Percentiles rank a stretch among this genome's conserved stretches.
These are phyloP conservation scores for Ctenosaura bakeri DNA, from an alignment of 2,797 vertebrate genomes.

Conservation along the genomic window DNA sequence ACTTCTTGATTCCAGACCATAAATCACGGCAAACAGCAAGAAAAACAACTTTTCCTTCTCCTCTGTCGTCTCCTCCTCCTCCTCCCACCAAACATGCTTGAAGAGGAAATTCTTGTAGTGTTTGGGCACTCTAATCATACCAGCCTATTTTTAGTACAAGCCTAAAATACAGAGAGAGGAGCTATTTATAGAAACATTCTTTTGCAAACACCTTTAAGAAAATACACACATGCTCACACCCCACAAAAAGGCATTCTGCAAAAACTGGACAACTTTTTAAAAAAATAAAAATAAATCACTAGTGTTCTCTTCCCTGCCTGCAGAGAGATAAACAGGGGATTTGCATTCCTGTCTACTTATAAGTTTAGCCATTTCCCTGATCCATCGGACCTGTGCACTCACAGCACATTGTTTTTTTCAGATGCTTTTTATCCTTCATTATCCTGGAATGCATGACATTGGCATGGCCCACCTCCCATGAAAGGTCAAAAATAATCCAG, in stretches of 20 bases:
- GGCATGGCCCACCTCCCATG: background rate
- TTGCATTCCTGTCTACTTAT: background rate
- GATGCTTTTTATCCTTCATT: background rate
- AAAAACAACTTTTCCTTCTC: constrained; percentile 12
- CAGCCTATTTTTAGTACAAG: constrained; percentile 76
- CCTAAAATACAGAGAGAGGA: constrained; percentile 64
- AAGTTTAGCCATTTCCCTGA: background rate
- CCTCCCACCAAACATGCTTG: constrained; percentile 44
- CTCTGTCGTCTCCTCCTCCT: constrained; percentile 6
- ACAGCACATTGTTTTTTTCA: too few species aligned
- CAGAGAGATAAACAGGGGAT: background rate
- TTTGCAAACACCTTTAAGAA: constrained; percentile 69
- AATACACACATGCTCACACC: background rate
- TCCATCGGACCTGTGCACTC: background rate
- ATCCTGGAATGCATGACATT: constrained; percentile 14
- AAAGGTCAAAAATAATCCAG: constrained; percentile 23
- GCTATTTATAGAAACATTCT: constrained; percentile 75
- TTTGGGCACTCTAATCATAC: constrained; percentile 64
- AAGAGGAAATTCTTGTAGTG: constrained; percentile 77
- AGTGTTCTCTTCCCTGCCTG: background rate
- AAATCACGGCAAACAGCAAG: constrained; percentile 18
- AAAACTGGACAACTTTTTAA: background rate
- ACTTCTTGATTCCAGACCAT: background rate
- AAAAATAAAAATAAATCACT: background rate
- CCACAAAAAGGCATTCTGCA: constrained; percentile 44